phyloP scores from a whole-genome alignment of 2,888 invertebrate species.

The Amiota minor region DNA sequence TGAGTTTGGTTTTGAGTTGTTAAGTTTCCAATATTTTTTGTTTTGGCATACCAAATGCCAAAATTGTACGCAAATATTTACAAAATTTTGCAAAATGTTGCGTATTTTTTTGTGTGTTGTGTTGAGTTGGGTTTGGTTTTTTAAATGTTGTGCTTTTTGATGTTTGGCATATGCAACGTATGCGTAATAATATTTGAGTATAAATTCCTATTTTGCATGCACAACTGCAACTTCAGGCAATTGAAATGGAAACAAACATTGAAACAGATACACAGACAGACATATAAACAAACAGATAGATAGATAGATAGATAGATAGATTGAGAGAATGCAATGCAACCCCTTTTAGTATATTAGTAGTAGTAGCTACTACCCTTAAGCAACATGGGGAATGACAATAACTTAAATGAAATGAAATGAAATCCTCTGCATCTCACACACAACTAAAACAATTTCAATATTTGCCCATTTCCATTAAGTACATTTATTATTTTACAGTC shows the following conservation, averaged over 20 bases:
- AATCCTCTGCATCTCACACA: constrained; percentile 36
- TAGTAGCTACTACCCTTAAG: too few species aligned
- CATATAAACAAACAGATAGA: neutral
- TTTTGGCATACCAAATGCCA: neutral
- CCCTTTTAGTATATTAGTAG: neutral
- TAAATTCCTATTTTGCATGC: neutral
- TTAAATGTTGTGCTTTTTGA: too few species aligned
- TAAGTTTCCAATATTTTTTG: too few species aligned
- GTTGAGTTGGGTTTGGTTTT: neutral
- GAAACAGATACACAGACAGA: neutral
- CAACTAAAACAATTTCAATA: constrained; percentile 37
- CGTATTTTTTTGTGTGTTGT: constrained; percentile 49
- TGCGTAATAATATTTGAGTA: constrained; percentile 45
- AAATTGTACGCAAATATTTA: constrained; percentile 21
- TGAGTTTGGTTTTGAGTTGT: too few species aligned
- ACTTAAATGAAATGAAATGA: constrained; percentile 26
- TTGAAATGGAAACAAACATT: neutral
- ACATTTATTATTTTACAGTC: too few species aligned
- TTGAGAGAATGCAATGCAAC: constrained; percentile 45
- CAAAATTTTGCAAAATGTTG: constrained; percentile 43
- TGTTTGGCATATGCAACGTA: constrained; percentile 46
- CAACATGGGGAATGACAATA: neutral
- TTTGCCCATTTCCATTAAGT: constrained; percentile 24
- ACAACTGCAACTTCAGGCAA: neutral
- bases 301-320: neutral